A percentile compares a stretch with the other conserved stretches of the same genome.
Conservation (phyloP, 2,797 vertebrate genomes). For the Sebastes ruberrimus region DNA sequence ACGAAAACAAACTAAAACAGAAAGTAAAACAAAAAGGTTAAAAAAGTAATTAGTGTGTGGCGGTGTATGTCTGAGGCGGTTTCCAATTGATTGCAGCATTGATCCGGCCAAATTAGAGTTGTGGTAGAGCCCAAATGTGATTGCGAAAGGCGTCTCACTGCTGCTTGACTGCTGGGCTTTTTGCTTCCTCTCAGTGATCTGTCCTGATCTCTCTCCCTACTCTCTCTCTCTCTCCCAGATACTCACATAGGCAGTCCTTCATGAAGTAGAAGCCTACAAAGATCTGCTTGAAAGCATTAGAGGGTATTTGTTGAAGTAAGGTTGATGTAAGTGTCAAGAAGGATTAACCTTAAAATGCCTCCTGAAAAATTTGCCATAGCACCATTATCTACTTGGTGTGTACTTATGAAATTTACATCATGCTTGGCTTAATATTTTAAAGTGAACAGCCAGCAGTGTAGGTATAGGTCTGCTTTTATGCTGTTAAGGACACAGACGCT, state of each 20-base stretch:
- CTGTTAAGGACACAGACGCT: background rate
- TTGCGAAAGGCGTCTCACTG: constrained; percentile 19
- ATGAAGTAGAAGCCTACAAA: background rate
- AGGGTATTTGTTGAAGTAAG: constrained; percentile 4
- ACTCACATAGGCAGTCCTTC: background rate
- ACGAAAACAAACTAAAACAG: constrained; percentile 38
- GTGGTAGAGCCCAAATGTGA: constrained; percentile 18
- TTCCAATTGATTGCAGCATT: constrained; percentile 51
- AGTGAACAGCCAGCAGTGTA: background rate
- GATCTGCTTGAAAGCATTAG: constrained; percentile 7
- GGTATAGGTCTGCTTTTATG: background rate
- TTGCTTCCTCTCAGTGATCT: background rate
- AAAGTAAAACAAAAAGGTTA: constrained; percentile 48
- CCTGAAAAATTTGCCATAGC: background rate
- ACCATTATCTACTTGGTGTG: background rate
- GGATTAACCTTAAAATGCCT: background rate
- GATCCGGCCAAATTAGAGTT: constrained; percentile 46
- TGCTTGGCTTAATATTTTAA: background rate
- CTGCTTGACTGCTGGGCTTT: background rate
- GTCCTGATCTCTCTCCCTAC: background rate
- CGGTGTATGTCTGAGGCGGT: constrained; percentile 28
- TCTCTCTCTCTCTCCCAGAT: background rate
- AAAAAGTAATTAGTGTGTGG: constrained; percentile 60
- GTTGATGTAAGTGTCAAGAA: constrained; percentile 18
- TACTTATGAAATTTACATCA: background rate